Conservation (phyloP, 1,140 invertebrate genomes). For the Sipha flava region DNA sequence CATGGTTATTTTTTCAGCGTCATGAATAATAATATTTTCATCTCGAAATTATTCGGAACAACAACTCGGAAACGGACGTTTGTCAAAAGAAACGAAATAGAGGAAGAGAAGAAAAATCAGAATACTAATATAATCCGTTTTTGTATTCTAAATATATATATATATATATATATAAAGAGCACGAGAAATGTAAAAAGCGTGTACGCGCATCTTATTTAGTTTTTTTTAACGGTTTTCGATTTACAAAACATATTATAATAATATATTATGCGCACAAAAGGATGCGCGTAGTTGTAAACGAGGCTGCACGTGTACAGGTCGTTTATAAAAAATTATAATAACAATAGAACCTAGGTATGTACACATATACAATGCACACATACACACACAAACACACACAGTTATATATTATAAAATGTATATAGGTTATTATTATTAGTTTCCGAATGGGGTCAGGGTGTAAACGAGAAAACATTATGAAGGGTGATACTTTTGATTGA, state of each 20-base stretch:
- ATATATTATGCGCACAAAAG: background rate
- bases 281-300: no score
- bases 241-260: background rate
- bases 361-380: no score
- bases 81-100: background rate
- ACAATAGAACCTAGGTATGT: no score
- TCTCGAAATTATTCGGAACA: background rate
- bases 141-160: no score
- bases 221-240: background rate
- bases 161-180: background rate
- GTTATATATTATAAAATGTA: no score
- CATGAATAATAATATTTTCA: background rate
- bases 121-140: background rate
- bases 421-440: no score
- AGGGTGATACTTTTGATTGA: no score
- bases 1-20: background rate
- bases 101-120: background rate
- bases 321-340: no score
- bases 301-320: no score
- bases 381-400: no score
- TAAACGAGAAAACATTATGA: no score
- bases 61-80: background rate
- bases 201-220: background rate
- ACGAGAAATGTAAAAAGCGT: background rate
- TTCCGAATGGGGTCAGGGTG: no score